Evolutionary conservation across 2,888 invertebrate genomes (phyloP).

Genomic region (Acrobasis repandana): DNA sequence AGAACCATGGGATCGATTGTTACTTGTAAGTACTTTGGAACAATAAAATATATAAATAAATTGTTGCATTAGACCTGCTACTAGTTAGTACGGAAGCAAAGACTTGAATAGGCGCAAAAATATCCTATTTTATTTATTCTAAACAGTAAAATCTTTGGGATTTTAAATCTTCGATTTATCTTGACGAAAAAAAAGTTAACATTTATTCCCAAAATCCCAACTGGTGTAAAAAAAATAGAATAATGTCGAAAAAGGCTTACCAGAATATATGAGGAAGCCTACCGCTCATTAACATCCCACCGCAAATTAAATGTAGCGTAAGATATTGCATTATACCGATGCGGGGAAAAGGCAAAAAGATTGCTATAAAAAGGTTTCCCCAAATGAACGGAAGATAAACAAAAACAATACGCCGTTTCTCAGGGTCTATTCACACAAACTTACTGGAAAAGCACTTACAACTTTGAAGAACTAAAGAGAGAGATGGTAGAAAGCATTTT

Average conservation of each 20-base stretch:
- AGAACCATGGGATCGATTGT: too few relatives aligned
- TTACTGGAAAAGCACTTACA: too few relatives aligned
- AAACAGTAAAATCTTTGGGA: too few relatives aligned
- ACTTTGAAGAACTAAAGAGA: too few relatives aligned
- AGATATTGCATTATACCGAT: slow-evolving; percentile 15
- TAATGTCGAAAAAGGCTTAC: background rate
- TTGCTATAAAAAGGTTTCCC: slow-evolving; percentile 21
- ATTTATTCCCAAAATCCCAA: background rate
- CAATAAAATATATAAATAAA: too few relatives aligned
- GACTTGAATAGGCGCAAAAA: too few relatives aligned
- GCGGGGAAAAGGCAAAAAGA: slow-evolving; percentile 14
- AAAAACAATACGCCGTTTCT: slow-evolving; percentile 27
- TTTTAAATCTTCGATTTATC: too few relatives aligned
- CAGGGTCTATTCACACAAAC: background rate
- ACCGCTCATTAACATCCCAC: slow-evolving; percentile 1
- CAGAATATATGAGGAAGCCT: background rate
- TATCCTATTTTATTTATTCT: too few relatives aligned
- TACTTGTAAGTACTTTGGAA: too few relatives aligned
- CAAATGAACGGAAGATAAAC: slow-evolving; percentile 29
- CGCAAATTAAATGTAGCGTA: slow-evolving; percentile 18
- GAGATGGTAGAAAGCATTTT: too few relatives aligned
- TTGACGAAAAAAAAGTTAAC: background rate
- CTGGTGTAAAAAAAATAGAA: background rate
- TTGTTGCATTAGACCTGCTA: too few relatives aligned
- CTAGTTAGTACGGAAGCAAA: too few relatives aligned